phyloP scores from a whole-genome alignment of 2,113 vertebrate species.

The Epinephelus fuscoguttatus region DNA sequence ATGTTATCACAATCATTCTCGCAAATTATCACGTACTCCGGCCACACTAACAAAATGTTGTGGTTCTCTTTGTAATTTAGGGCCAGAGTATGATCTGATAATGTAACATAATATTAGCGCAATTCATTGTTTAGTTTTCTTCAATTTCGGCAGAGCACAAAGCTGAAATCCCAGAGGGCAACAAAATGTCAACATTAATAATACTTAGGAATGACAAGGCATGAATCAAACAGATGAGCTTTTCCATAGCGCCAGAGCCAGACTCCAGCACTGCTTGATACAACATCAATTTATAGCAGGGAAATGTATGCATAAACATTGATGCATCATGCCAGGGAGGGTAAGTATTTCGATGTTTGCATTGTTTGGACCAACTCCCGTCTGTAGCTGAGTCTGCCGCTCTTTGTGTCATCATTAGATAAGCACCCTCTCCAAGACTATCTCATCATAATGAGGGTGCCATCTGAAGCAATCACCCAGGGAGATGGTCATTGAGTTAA shows the following conservation, averaged over 20 bases:
- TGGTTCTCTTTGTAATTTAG: slow-evolving; percentile 65
- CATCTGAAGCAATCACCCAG: slow-evolving; percentile 81
- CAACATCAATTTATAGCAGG: slow-evolving; percentile 28
- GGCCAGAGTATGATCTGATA: slow-evolving; percentile 68
- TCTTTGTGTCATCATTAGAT: slow-evolving; percentile 79
- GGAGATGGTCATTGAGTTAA: slow-evolving; percentile 80
- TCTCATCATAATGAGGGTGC: slow-evolving; percentile 77
- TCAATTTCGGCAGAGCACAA: slow-evolving; percentile 56
- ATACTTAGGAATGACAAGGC: slow-evolving; percentile 72
- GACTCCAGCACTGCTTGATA: slow-evolving; percentile 42
- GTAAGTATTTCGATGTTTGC: slow-evolving; percentile 19
- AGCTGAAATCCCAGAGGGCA: slow-evolving; percentile 71
- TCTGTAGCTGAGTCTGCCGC: slow-evolving; percentile 62
- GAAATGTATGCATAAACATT: slow-evolving; percentile 40
- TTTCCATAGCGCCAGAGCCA: slow-evolving; percentile 47
- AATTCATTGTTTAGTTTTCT: slow-evolving; percentile 75
- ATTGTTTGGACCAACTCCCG: slow-evolving; percentile 29
- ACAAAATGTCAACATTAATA: slow-evolving; percentile 78
- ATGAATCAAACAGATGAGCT: slow-evolving; percentile 72
- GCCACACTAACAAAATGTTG: slow-evolving; percentile 65
- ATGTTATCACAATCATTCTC: slow-evolving; percentile 73
- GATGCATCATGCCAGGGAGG: slow-evolving; percentile 24
- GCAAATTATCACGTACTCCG: slow-evolving; percentile 70
- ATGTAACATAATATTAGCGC: slow-evolving; percentile 76
- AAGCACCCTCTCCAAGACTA: slow-evolving; percentile 72